Evolutionary conservation across 2,113 vertebrate genomes (phyloP).

Genomic region (Irena cyanogastra): DNA sequence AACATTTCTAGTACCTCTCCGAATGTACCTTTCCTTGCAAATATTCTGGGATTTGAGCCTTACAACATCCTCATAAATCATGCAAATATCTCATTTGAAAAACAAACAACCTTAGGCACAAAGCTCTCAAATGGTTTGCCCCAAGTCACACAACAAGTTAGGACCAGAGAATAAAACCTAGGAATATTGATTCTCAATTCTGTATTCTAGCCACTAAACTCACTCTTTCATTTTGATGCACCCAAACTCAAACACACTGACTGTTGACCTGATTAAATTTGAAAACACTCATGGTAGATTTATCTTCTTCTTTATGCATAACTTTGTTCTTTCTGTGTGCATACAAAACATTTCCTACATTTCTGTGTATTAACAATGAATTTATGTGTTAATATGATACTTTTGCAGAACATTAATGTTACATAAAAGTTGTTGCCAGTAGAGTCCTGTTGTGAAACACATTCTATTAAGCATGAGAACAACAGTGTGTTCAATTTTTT

Average conservation of each 20-base stretch:
- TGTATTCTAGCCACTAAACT: neutral
- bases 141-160: neutral
- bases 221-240: neutral
- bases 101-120: neutral
- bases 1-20: neutral
- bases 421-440: neutral
- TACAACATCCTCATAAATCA: neutral
- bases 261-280: neutral
- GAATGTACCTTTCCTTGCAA: neutral
- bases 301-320: neutral
- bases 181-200: neutral
- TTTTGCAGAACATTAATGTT: neutral
- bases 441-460: neutral
- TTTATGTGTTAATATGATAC: neutral
- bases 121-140: neutral
- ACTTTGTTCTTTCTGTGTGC: neutral
- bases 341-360: neutral
- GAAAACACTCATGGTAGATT: neutral
- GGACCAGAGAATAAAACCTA: neutral
- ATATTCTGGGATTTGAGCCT: neutral
- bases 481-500: neutral
- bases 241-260: neutral
- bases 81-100: conserved; percentile 9
- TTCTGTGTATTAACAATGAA: neutral
- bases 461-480: neutral